Base-by-base conservation (phyloP, 1,140 invertebrate species). In the Cotesia typhae region DNA sequence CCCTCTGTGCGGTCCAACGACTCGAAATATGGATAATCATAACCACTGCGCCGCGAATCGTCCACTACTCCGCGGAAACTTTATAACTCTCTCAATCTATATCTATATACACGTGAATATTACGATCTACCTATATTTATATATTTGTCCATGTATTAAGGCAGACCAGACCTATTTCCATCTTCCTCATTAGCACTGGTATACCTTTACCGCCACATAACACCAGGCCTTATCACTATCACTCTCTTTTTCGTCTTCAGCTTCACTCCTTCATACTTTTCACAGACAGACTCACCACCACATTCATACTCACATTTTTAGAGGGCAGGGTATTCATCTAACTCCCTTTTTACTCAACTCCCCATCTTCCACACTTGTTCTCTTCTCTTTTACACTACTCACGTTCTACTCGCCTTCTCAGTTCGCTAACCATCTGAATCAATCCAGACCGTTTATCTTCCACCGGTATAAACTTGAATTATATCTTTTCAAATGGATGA, bases 21-120 rank as follows among this genome's bases (percentile, higher is more conserved):
- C 65, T 82, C 80, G 81, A 82, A 81, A 82, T 83, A 81, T 80
- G 78, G 79, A 81, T 80, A 78, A 80, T 72, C 74, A 74, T 69
- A 72, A 65, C 70, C 70, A 73, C 70, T 9, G 37, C 14, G 71
- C 60, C 61, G 51, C 70, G 70, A 65, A 51, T 71, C 70, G 61
- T 53, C 70, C 61, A 67, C 59, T 52, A 35, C 55, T 63, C 59
- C 55, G 55, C 57, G 67, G 20, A 41, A n/a, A 68, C 20, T 68
- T 51, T 68, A 6, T 53, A 59, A 20, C 53, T 37, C 28, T 14
- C 52, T 35, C 35, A 6, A 28, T 28, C 2, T 28, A 28, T 28
- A 28, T 28, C 28, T 28, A 28, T 28, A 28, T 28, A 28, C 28
- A 28, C 3, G 28, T 28, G 28, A 28, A 28, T 28, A 28, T 28